Percentiles rank a stretch among this genome's conserved stretches.
phyloP scores from a whole-genome alignment of 1,140 invertebrate species.

The Hydropsyche tenuis region DNA sequence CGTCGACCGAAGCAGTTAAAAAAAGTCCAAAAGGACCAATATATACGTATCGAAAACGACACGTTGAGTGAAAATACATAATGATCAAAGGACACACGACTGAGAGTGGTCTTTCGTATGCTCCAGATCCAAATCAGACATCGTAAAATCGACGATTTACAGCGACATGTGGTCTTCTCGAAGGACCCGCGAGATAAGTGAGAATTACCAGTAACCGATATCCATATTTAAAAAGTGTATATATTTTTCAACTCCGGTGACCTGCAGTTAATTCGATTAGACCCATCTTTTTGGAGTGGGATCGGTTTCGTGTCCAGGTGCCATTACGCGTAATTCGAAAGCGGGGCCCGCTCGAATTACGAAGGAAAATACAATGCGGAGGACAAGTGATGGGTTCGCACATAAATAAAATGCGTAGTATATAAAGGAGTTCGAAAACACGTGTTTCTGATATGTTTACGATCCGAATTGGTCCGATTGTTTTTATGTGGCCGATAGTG shows the following conservation, averaged over 20 bases:
- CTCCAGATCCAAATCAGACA: slow-evolving; percentile 9
- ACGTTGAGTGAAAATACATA: background rate
- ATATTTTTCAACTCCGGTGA: background rate
- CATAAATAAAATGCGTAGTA: slow-evolving; percentile 23
- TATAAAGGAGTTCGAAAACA: background rate
- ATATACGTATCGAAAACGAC: no score
- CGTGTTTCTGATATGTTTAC: slow-evolving; percentile 9
- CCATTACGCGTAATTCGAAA: background rate
- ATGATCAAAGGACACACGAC: slow-evolving; percentile 20
- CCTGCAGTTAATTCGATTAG: background rate
- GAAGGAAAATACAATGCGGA: background rate
- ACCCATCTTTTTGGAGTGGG: no score
- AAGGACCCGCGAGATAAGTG: background rate
- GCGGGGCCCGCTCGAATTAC: slow-evolving; percentile 1
- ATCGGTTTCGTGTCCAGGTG: background rate
- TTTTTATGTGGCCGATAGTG: no score
- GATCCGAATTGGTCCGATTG: background rate
- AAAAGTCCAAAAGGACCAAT: no score
- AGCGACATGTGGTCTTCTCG: slow-evolving; percentile 25
- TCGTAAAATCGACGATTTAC: slow-evolving; percentile 27
- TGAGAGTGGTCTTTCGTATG: slow-evolving; percentile 6
- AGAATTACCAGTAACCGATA: no score
- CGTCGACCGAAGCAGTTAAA: no score
- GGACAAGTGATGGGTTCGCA: slow-evolving; percentile 26
- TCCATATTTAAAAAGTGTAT: no score